phyloP scores from a whole-genome alignment of 2,113 vertebrate species.

The Zeus faber region DNA sequence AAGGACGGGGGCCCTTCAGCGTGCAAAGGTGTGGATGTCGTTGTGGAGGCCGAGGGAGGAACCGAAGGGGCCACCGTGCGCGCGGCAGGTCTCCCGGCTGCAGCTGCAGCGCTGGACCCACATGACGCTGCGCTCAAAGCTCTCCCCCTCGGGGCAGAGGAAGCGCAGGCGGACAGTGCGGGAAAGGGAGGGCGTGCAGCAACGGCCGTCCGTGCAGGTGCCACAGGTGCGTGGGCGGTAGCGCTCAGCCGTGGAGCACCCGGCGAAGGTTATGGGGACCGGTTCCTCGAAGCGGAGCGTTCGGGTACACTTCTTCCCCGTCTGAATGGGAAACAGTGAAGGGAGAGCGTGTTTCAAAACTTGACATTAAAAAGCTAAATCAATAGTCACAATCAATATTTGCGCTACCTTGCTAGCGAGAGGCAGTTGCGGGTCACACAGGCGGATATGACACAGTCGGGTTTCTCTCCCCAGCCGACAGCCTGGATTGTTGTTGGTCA shows the following conservation, averaged over 20 bases:
- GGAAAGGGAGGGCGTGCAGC: slow-evolving; percentile 62
- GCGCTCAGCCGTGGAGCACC: slow-evolving; percentile 58
- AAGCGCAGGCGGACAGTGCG: slow-evolving; percentile 70
- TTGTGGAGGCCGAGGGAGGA: slow-evolving; percentile 68
- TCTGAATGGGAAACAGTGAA: slow-evolving; percentile 33
- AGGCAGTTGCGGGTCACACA: slow-evolving; percentile 46
- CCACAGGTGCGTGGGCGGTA: slow-evolving; percentile 70
- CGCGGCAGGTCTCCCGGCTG: slow-evolving; percentile 29
- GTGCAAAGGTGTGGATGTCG: slow-evolving; percentile 74
- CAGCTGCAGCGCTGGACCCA: slow-evolving; percentile 74
- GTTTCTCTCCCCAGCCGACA: slow-evolving; percentile 69
- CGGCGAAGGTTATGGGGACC: slow-evolving; percentile 57
- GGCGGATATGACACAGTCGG: slow-evolving; percentile 66
- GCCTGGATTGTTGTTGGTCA: slow-evolving; percentile 68
- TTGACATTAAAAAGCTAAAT: neutral
- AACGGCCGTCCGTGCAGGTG: slow-evolving; percentile 58
- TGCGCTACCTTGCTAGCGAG: slow-evolving; percentile 49
- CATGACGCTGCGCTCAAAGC: slow-evolving; percentile 65
- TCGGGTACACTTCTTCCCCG: slow-evolving; percentile 67
- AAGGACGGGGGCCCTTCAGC: neutral
- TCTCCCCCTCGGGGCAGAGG: slow-evolving; percentile 64
- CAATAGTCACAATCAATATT: neutral
- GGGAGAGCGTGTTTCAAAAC: neutral
- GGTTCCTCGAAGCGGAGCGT: slow-evolving; percentile 49
- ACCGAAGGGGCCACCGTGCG: slow-evolving; percentile 9